Evolutionary conservation across 2,888 invertebrate genomes (phyloP), one percentile per base, ranked within the genome.

Genomic region (Drosophila birchii): DNA sequence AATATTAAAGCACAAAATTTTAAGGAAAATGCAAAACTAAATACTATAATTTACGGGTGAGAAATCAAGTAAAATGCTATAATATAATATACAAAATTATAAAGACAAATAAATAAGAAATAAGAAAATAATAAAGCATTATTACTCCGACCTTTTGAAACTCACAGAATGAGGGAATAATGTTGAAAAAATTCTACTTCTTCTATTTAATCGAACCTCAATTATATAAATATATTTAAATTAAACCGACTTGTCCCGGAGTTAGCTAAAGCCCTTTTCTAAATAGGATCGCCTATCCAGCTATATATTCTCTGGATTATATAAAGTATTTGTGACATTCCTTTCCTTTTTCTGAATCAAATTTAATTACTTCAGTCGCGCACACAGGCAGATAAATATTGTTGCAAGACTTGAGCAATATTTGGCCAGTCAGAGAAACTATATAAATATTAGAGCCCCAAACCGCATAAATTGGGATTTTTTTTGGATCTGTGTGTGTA

Each of bases 341-440:
- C 9, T 4, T 16, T 1, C 32, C 5, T n/a, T 61, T 62, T 55
- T 47, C 29, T 26, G 38, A 23, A 12, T 51, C 20, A 29, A n/a
- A 58, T 78, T 81, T 80, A 80, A 85, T 84, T 78, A 84, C 71
- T 80, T 75, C 61, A 72, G 68, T 32, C 58, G 56, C 32, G 18
- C 39, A 56, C 14, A 41, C 26, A 44, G 51, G 18, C 47, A 20
- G 23, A 41, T 55, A 68, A 66, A 68, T 69, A 69, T 67, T 69
- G 44, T 26, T 18, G 6, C 39, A 57, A 67, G 47, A 51, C 68
- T 67, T 69, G 67, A 68, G 55, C 55, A 36, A 36, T 64, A 34
- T 54, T 66, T 66, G 53, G 44, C 51, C 53, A 54, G 64, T 39
- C 54, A 55, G 54, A 47, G n/a, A 32, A 69, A 39, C 45, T 58